Evolutionary conservation across 92 coral and sea anemone species (phyloP), one percentile per base, ranked within the genome.

Genomic region (Chrysogorgia sp.): DNA sequence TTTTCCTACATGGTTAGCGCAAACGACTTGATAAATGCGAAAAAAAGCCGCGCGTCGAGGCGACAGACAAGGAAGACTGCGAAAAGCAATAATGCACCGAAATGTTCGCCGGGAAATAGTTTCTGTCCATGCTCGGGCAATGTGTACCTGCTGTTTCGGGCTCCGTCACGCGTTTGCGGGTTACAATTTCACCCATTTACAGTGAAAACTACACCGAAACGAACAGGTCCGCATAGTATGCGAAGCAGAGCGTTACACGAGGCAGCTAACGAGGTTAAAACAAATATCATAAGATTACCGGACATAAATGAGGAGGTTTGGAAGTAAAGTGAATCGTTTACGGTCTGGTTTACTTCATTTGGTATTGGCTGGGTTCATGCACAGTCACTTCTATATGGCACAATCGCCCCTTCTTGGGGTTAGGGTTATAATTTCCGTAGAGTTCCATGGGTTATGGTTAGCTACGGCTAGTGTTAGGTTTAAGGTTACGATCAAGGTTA

Each of bases 141-240:
- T 34, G 17, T 72, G 33, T 72, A 72, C 64, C 53, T 72, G 79
- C 65, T 72, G 58, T 72, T 72, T 56, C 23, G 52, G 64, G 79
- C 79, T 23, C 66, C 79, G 31, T 72, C 79, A 21, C 48, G 79
- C 48, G 79, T 59, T 19, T 53, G 79, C 65, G 79, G 65, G 64
- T 34, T 55, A 53, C 31, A 34, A 3, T 22, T 32, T 0, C 63
- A 58, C 7, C 48, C 30, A 17, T 53, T 56, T 1, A 50, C 59
- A 21, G 63, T 50, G 22, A 64, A 34, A 10, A 25, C 64, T 7
- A 71, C 33, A 29, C 61, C 77, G 12, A 53, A 52, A 26, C 31
- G 24, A 53, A 32, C 10, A 40, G 0, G 14, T 6, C 49, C 20
- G 20, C 55, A 24, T 8, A 1, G 32, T 20, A 72, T 53, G 59